Base-by-base conservation (phyloP, 2,888 invertebrate genomes). In the Drosophila recens region DNA sequence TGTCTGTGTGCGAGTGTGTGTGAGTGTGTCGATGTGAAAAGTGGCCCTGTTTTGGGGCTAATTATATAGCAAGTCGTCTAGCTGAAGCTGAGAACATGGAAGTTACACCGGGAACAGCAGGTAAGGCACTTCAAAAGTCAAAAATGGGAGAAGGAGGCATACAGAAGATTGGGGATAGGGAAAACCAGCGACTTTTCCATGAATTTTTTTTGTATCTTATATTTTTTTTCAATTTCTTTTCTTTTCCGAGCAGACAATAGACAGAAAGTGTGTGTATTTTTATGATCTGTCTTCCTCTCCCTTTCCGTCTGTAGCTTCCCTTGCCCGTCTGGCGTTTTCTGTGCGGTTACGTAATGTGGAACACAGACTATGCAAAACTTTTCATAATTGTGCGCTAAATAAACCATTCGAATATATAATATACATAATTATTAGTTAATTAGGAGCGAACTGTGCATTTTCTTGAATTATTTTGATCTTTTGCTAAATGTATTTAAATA, bases 41-140 rank as follows among this genome's bases (percentile, higher is more conserved):
- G 72, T 81, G 77, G 81, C 77, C 83, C 87, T 72, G 72, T 83
- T 87, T 72, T 71, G 66, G 69, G 73, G 87, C 90, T 85, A 89
- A 87, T 82, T 85, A 79, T 88, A 82, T 61, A 69, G 76, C 75
- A 65, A 58, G 36, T 42, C 51, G 40, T 45, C 67, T 89, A 77
- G 82, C 75, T 80, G 77, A 70, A 81, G 80, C 80, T 76, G 46
- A 75, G 27, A 79, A 73, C 82, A 87, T 87, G 87, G 87, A 89
- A 67, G 75, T 61, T 78, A 72, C 75, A 75, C 72, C 78, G 70
- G 79, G 66, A 75, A 61, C 65, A 77, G 62, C 64, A 77, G 87
- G 87, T 87, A 79, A 71, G 79, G n/a, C 65, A 45, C 15, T 17
- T 30, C 15, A 17, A 49, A 30, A 64, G 58, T 49, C 67, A 66